Evolutionary conservation across 2,888 invertebrate genomes (phyloP).

Genomic region (Megalurothrips usitatus): DNA sequence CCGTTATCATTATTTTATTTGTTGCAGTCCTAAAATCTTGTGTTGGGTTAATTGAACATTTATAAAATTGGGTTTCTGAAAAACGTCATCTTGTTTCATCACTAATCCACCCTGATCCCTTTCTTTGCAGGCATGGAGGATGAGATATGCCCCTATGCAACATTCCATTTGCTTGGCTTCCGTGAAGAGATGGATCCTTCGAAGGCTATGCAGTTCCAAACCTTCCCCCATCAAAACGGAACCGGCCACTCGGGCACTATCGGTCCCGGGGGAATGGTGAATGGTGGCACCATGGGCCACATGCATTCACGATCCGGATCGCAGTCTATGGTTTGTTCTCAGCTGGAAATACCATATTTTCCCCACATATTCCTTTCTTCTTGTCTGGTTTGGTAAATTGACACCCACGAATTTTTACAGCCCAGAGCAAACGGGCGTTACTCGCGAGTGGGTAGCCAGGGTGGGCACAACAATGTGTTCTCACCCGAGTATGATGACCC

Average conservation of each 20-base stretch:
- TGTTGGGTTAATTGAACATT: too few relatives aligned
- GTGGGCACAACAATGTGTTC: constrained; percentile 52
- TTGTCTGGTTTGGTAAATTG: background rate
- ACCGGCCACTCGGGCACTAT: constrained; percentile 75
- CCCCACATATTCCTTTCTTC: background rate
- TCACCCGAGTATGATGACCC: constrained; percentile 88
- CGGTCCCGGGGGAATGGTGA: constrained; percentile 63
- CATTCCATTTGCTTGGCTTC: constrained; percentile 92
- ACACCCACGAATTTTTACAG: constrained; percentile 38
- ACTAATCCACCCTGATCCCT: too few relatives aligned
- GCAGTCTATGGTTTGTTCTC: constrained; percentile 70
- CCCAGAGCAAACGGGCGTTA: constrained; percentile 55
- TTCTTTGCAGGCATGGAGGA: constrained; percentile 78
- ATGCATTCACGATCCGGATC: constrained; percentile 80
- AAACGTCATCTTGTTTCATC: too few relatives aligned
- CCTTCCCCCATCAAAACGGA: constrained; percentile 67
- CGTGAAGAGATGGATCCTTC: constrained; percentile 92
- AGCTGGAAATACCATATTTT: background rate
- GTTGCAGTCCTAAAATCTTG: too few relatives aligned
- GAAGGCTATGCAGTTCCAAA: constrained; percentile 85
- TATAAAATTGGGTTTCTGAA: too few relatives aligned
- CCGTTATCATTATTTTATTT: too few relatives aligned
- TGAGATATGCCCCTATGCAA: constrained; percentile 94
- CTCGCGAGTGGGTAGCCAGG: constrained; percentile 74
- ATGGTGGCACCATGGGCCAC: constrained; percentile 66